These are phyloP conservation scores for Sarcoramphus papa DNA, from an alignment of 2,797 vertebrate genomes.

Conservation along the genomic window DNA sequence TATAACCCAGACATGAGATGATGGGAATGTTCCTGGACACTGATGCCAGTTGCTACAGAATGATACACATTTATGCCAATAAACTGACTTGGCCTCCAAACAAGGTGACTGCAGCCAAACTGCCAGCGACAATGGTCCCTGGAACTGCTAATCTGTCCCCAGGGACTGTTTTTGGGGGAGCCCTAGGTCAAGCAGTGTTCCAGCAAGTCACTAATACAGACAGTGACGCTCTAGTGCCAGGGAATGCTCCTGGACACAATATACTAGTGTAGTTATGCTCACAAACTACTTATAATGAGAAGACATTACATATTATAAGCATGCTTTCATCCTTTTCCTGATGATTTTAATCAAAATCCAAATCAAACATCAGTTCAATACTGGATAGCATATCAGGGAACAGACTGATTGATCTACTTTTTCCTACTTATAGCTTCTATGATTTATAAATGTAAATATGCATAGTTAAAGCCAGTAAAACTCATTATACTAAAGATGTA, in stretches of 20 bases:
- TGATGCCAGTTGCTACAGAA: neutral
- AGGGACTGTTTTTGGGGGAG: neutral
- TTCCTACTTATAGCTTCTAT: neutral
- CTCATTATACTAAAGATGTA: neutral
- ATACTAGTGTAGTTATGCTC: accelerated
- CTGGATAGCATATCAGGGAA: neutral
- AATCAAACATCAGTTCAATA: neutral
- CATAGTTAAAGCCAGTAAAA: neutral
- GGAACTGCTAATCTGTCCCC: neutral
- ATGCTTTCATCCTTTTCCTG: neutral
- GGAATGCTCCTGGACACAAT: neutral
- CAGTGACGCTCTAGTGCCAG: neutral
- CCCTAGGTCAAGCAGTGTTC: neutral
- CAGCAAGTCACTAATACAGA: neutral
- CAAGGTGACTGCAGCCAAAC: neutral
- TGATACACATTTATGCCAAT: neutral
- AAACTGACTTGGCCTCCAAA: neutral
- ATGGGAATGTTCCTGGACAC: neutral
- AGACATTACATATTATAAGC: neutral
- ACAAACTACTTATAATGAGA: neutral
- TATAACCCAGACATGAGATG: neutral
- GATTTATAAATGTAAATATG: neutral
- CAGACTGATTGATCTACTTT: neutral
- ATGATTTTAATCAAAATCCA: neutral
- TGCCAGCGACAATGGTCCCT: neutral